phyloP scores from a whole-genome alignment of 1,140 invertebrate species.

The Campodea augens region DNA sequence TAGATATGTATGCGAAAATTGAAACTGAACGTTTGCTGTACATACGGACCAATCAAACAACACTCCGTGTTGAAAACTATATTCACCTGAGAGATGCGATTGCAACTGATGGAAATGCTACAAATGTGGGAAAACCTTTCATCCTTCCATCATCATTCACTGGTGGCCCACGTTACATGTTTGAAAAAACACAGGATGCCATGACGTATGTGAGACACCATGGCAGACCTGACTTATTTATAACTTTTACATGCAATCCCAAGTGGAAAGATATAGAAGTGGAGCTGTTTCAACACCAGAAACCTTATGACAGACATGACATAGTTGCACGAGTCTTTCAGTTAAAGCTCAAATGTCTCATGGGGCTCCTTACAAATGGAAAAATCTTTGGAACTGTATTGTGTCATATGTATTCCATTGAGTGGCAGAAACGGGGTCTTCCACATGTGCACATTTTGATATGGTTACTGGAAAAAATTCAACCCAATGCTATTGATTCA shows the following conservation, averaged over 20 bases:
- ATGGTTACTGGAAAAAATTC: too few species aligned
- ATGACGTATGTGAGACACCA: slow-evolving; percentile 20
- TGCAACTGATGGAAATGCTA: slow-evolving; percentile 2
- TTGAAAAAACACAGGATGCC: slow-evolving; percentile 25
- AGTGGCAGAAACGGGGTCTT: slow-evolving; percentile 31
- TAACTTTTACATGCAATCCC: too few species aligned
- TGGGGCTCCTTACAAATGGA: slow-evolving; percentile 19
- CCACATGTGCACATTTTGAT: slow-evolving; percentile 23
- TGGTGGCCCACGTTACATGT: slow-evolving; percentile 24
- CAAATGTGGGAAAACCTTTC: slow-evolving; percentile 11
- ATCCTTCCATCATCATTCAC: slow-evolving; percentile 26
- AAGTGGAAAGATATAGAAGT: slow-evolving; percentile 23
- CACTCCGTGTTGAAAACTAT: slow-evolving; percentile 15
- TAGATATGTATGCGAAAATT: slow-evolving; percentile 16
- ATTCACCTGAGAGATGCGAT: slow-evolving; percentile 13
- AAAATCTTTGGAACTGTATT: slow-evolving; percentile 20
- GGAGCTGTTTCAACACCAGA: slow-evolving; percentile 18
- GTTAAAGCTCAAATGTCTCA: slow-evolving; percentile 23
- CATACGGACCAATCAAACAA: slow-evolving; percentile 10
- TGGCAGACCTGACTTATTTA: slow-evolving; percentile 14
- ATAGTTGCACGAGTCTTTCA: slow-evolving; percentile 26
- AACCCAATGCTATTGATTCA: slow-evolving; percentile 12
- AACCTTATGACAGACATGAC: slow-evolving; percentile 22
- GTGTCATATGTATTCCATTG: slow-evolving; percentile 26
- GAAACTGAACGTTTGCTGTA: slow-evolving; percentile 14